A percentile compares a stretch with the other conserved stretches of the same genome.
Evolutionary conservation across 1,140 invertebrate genomes (phyloP).

Genomic region (Ganaspis sp.): DNA sequence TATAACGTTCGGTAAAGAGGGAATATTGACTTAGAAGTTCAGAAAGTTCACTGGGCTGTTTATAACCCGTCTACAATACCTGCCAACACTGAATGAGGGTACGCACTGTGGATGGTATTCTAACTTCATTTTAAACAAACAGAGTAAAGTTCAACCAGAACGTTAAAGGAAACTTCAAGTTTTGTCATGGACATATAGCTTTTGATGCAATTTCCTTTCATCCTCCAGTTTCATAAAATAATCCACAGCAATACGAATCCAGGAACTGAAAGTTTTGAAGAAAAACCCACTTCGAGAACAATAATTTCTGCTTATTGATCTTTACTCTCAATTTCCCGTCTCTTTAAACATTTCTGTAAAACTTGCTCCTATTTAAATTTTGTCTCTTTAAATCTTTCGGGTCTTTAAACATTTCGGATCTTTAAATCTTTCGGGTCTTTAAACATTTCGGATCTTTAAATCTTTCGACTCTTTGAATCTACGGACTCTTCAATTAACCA

Average conservation of each 20-base stretch:
- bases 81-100: conserved; percentile 4
- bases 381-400: too few species aligned
- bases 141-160: not conserved
- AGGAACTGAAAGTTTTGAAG: not conserved
- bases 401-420: too few species aligned
- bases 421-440: too few species aligned
- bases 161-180: conserved; percentile 16
- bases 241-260: not conserved
- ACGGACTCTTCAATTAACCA: too few species aligned
- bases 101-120: not conserved
- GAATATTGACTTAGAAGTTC: not conserved
- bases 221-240: not conserved
- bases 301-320: too few species aligned
- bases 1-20: not conserved
- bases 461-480: too few species aligned
- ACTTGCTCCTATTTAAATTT: too few species aligned
- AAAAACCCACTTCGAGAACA: not conserved
- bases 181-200: not conserved
- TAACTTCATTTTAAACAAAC: not conserved
- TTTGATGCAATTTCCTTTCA: conserved; percentile 13
- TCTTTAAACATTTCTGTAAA: too few species aligned
- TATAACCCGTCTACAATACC: conserved; percentile 11
- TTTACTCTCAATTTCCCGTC: too few species aligned
- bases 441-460: too few species aligned
- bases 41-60: not conserved